Base-by-base conservation (phyloP, 92 coral and sea anemone species). In the Meandrina meandrites region DNA sequence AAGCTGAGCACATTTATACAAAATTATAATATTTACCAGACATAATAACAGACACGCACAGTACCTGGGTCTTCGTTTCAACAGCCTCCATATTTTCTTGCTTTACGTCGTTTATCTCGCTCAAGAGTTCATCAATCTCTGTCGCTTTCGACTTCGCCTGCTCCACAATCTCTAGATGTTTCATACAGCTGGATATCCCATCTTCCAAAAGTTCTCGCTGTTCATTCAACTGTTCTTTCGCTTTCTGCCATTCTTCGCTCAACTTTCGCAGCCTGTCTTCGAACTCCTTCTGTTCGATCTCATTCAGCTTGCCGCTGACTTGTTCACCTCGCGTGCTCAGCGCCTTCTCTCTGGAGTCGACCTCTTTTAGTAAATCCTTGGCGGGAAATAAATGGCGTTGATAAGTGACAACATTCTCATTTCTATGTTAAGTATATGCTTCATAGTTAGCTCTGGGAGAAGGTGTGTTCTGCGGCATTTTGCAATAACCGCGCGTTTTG, bases 301-400 rank as follows among this genome's bases (percentile, higher is more conserved):
- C 79, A 31, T 79, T 86, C 19, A 86, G 58, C 17, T 36, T 69
- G 24, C 85, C 89, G 89, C 89, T 86, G 88, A 85, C 88, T 35
- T 77, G 82, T 76, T 85, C 82, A 42, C 64, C 88, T 85, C 88
- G 88, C 30, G 67, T 48, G 82, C 66, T 85, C 83, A 87, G 81
- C 27, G 67, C 30, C 19, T 34, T 88, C 50, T 82, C 88, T 30
- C 58, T 79, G 37, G 47, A 24, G 67, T 71, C 84, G 48, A 90
- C 82, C 47, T 87, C 89, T 75, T 89, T 90, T 54, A 92, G 89
- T 76, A 94, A 79, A 22, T 94, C 98, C 98, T 94, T 76, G 1
- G 82, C 90, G n/a, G 34, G 72, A 32, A 70, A 32, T n/a, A 57
- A 81, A 54, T 16, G 27, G 22, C 56, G 34, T 6, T 18, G 34